A percentile compares a stretch with the other conserved stretches of the same genome.
phyloP scores from a whole-genome alignment of 1,140 invertebrate genomes.

The fruit fly (Drosophila melanogaster) region Release_6_plus_ISO1_MT NT_033777.3:29881501-29882000 shows the following conservation, averaged over 20 bases:
- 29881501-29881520: constrained; percentile 73
- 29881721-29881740: constrained; percentile 71
- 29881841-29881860: constrained; percentile 68
- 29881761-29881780: constrained; percentile 65
- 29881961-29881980: background rate
- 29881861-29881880: constrained; percentile 25
- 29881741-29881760: constrained; percentile 64
- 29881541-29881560: background rate
- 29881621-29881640: background rate
- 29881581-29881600: constrained; percentile 6
- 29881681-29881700: constrained; percentile 15
- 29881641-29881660: background rate
- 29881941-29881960: constrained; percentile 22
- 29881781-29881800: constrained; percentile 50
- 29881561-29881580: background rate
- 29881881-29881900: constrained; percentile 62
- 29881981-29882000: background rate
- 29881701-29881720: constrained; percentile 58
- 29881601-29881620: background rate
- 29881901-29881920: constrained; percentile 36
- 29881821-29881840: constrained; percentile 60
- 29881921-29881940: constrained; percentile 9
- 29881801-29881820: constrained; percentile 25
- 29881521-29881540: constrained; percentile 38
- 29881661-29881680: constrained; percentile 4